phyloP scores from a whole-genome alignment of 2,888 invertebrate genomes.

The Athripsodes cinereus region DNA sequence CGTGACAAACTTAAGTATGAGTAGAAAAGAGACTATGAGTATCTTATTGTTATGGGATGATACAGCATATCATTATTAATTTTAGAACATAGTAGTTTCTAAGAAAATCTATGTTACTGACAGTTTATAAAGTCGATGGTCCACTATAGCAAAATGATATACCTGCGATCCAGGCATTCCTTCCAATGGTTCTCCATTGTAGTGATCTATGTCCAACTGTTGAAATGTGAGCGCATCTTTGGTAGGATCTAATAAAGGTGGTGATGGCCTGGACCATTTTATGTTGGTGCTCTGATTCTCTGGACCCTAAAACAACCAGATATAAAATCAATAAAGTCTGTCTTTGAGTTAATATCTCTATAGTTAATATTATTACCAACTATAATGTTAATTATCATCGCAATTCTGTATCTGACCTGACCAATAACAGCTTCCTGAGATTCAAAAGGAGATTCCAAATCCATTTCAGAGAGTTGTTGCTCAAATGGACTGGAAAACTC shows the following conservation, averaged over 20 bases:
- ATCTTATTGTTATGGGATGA: too few relatives aligned
- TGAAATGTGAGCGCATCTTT: constrained; percentile 76
- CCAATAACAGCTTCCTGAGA: constrained; percentile 46
- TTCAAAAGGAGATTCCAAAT: constrained; percentile 49
- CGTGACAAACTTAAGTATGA: too few relatives aligned
- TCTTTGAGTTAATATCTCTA: neutral
- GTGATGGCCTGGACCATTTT: constrained; percentile 73
- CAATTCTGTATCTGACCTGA: too few relatives aligned
- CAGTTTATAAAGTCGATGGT: too few relatives aligned
- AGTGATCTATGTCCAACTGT: constrained; percentile 91
- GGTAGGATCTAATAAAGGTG: constrained; percentile 59
- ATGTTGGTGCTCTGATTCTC: constrained; percentile 59
- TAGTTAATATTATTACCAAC: neutral
- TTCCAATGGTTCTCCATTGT: constrained; percentile 63
- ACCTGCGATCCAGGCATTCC: constrained; percentile 86
- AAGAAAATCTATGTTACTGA: too few relatives aligned
- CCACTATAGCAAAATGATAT: too few relatives aligned
- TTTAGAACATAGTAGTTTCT: too few relatives aligned
- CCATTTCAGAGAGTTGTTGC: constrained; percentile 63
- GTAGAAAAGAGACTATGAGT: too few relatives aligned
- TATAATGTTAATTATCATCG: too few relatives aligned
- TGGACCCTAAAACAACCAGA: constrained; percentile 48
- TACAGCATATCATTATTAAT: neutral
- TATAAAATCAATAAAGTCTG: neutral
- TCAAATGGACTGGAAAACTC: constrained; percentile 58